Evolutionary conservation across 2,113 vertebrate species (phyloP).

Genomic region (Gnathonemus longibarbis): DNA sequence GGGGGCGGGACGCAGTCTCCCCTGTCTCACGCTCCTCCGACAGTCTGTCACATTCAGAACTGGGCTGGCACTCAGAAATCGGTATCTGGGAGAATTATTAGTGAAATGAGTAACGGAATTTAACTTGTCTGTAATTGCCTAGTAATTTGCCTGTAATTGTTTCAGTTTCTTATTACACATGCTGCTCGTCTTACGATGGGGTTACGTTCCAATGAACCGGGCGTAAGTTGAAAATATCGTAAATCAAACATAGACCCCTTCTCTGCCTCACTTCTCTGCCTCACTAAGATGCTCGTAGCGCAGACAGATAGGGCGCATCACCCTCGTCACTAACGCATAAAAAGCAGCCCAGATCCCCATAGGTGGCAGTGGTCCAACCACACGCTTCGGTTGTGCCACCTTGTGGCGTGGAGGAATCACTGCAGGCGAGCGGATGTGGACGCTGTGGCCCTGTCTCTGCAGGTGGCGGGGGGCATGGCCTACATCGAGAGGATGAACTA

Average conservation of each 20-base stretch:
- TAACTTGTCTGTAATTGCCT: no score
- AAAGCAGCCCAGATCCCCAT: background rate
- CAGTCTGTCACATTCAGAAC: background rate
- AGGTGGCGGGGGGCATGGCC: constrained; percentile 91
- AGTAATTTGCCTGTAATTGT: background rate
- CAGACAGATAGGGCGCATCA: background rate
- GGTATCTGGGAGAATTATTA: background rate
- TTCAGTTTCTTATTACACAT: background rate
- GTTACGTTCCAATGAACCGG: background rate
- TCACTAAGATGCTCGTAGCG: background rate
- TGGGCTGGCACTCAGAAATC: background rate
- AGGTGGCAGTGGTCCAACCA: background rate
- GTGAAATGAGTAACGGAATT: background rate
- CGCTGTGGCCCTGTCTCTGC: background rate
- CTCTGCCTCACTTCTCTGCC: no score
- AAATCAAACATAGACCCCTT: background rate
- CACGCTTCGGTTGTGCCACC: background rate
- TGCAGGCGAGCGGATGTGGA: background rate
- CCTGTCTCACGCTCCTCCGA: rapidly evolving
- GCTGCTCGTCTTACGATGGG: background rate
- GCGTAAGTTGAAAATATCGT: background rate
- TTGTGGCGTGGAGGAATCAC: background rate
- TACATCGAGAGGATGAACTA: constrained; percentile 99
- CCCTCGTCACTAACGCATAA: background rate
- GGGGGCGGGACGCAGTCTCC: no score